phyloP scores from a whole-genome alignment of 1,140 invertebrate species.

The Chrysopa pallens region DNA sequence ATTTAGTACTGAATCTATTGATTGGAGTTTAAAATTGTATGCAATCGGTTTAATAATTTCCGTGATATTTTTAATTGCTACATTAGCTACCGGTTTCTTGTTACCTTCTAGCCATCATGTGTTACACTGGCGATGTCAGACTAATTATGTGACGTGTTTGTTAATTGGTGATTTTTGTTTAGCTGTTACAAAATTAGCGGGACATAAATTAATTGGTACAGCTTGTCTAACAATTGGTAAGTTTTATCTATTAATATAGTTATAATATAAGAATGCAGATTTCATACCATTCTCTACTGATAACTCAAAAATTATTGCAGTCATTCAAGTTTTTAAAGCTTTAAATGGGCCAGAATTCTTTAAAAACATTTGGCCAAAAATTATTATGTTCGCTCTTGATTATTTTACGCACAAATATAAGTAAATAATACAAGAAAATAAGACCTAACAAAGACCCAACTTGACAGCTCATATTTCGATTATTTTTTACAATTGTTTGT shows the following conservation, averaged over 20 bases:
- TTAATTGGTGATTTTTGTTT: conserved; percentile 58
- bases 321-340: too few species aligned
- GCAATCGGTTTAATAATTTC: conserved; percentile 57
- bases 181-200: conserved; percentile 49
- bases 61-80: conserved; percentile 56
- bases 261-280: too few species aligned
- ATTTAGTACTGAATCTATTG: conserved; percentile 24
- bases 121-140: conserved; percentile 69
- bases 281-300: too few species aligned
- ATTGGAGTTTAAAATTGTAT: conserved; percentile 38
- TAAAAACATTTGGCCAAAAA: too few species aligned
- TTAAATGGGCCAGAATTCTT: too few species aligned
- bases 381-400: too few species aligned
- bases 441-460: too few species aligned
- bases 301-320: too few species aligned
- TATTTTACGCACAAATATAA: too few species aligned
- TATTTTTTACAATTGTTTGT: too few species aligned
- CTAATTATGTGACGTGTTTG: conserved; percentile 61
- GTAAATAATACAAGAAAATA: too few species aligned
- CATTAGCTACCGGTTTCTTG: conserved; percentile 51
- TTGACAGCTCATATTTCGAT: too few species aligned
- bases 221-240: conserved; percentile 46
- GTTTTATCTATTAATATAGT: conserved; percentile 15
- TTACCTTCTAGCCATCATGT: conserved; percentile 63
- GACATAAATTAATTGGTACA: conserved; percentile 30